phyloP scores from a whole-genome alignment of 2,888 invertebrate species.

The Drosophila paranaensis region DNA sequence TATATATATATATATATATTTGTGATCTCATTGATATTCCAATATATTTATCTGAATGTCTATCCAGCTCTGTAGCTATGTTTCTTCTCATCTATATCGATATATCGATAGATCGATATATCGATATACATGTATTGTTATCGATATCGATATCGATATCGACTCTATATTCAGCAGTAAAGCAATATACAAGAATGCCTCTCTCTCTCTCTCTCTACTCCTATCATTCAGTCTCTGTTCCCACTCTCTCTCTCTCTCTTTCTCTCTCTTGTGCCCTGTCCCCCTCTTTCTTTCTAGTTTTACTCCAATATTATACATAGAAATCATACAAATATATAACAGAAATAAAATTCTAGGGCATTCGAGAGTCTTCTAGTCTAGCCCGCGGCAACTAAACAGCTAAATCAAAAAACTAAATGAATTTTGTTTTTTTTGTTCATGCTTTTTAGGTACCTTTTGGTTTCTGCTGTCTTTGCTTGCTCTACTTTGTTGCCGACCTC shows the following conservation, averaged over 20 bases:
- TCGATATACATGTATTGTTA: too few species aligned
- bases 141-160: too few species aligned
- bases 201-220: too few species aligned
- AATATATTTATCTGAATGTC: too few species aligned
- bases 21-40: not conserved
- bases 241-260: too few species aligned
- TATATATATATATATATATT: not conserved
- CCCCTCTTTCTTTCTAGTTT: not conserved
- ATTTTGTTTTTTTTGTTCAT: conserved; percentile 6
- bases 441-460: conserved; percentile 25
- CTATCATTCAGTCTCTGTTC: too few species aligned
- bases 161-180: too few species aligned
- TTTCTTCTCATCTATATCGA: not conserved
- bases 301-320: not conserved
- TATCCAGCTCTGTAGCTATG: too few species aligned
- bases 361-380: not conserved
- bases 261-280: not conserved
- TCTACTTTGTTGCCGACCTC: conserved; percentile 30
- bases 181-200: not conserved
- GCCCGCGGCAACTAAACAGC: conserved; percentile 1
- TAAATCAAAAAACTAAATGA: conserved; percentile 8
- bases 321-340: not conserved
- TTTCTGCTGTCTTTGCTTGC: conserved; percentile 25
- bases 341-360: conserved; percentile 3
- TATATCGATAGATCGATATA: too few species aligned